These are phyloP conservation scores for Ascaphus truei DNA, from an alignment of 2,113 vertebrate genomes.

Conservation along the genomic window DNA sequence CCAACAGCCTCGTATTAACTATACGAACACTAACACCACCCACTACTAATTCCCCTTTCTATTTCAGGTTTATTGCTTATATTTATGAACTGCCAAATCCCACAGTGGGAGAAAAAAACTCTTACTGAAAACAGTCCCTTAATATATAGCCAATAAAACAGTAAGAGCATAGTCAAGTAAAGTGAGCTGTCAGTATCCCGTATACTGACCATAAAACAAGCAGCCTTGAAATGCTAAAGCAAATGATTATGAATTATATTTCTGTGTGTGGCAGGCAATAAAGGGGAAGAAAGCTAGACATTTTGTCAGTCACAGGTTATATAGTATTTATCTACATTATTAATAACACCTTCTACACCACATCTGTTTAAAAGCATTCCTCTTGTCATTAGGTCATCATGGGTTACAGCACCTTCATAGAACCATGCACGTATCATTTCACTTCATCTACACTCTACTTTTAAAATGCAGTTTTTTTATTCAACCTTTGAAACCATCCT, in stretches of 20 bases:
- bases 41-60: slow-evolving; percentile 13
- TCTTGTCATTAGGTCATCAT: background rate
- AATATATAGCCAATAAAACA: slow-evolving; percentile 28
- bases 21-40: slow-evolving; percentile 1
- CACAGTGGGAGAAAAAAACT: background rate
- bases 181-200: slow-evolving; percentile 21
- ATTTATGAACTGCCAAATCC: slow-evolving; percentile 36
- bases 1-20: background rate
- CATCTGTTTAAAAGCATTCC: background rate
- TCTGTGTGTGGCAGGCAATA: slow-evolving; percentile 12
- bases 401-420: background rate
- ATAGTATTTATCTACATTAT: slow-evolving; percentile 12
- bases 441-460: background rate
- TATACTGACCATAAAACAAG: slow-evolving; percentile 8
- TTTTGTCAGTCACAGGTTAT: slow-evolving; percentile 8
- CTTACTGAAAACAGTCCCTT: slow-evolving; percentile 20
- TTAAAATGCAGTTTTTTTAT: too few species aligned
- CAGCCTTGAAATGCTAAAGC: background rate
- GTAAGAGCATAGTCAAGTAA: background rate
- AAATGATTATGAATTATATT: slow-evolving; percentile 7
- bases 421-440: background rate
- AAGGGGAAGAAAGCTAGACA: background rate
- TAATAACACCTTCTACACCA: background rate
- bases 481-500: too few species aligned
- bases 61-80: slow-evolving; percentile 23